Percentiles rank a stretch among this genome's conserved stretches.
phyloP scores from a whole-genome alignment of 2,797 vertebrate genomes.

The Ispidina lecontei region DNA sequence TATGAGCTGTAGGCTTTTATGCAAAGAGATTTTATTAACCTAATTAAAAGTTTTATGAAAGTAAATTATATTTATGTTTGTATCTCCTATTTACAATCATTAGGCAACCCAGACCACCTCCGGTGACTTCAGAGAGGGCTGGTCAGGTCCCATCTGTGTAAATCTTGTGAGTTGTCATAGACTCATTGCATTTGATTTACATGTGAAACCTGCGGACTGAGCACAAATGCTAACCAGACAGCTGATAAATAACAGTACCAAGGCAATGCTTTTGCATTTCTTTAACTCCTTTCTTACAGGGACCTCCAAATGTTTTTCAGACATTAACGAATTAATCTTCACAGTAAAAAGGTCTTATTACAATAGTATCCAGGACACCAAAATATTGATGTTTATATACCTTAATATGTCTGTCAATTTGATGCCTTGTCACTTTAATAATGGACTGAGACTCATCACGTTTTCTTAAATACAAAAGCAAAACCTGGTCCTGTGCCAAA shows the following conservation, averaged over 20 bases:
- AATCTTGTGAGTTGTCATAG: conserved; percentile 56
- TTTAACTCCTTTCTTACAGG: conserved; percentile 36
- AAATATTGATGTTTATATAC: neutral
- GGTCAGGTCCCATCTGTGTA: conserved; percentile 60
- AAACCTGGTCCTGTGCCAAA: neutral
- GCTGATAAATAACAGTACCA: conserved; percentile 57
- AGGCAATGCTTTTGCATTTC: conserved; percentile 21
- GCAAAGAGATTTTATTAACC: conserved; percentile 56
- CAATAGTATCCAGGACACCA: neutral
- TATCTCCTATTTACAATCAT: conserved; percentile 41
- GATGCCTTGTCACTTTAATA: neutral
- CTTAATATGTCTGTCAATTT: neutral
- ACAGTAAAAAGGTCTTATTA: neutral
- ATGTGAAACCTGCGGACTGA: conserved; percentile 63
- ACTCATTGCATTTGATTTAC: conserved; percentile 64
- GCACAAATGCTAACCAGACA: conserved; percentile 71
- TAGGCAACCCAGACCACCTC: conserved; percentile 48
- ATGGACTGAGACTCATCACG: neutral
- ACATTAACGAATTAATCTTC: neutral
- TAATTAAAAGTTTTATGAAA: conserved; percentile 65
- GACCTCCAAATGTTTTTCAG: conserved; percentile 44
- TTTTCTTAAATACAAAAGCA: neutral
- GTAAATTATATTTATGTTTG: conserved; percentile 59
- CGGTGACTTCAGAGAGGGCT: conserved; percentile 36
- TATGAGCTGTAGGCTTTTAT: conserved; percentile 26